Conservation (phyloP, 2,797 vertebrate genomes). For the Podarcis lilfordi region DNA sequence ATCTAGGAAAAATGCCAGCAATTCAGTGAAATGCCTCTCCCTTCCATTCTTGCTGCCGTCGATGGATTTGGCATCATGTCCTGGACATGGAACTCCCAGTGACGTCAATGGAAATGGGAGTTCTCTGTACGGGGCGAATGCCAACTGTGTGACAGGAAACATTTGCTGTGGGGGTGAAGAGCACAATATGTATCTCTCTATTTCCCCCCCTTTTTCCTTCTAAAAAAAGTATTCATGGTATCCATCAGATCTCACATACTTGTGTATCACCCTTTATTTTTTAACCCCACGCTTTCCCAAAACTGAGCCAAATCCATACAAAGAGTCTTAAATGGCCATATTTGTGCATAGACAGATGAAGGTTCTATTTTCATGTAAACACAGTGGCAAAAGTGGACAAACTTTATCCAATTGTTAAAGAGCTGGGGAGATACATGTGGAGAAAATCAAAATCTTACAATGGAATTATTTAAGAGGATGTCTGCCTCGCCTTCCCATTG, state of each 20-base stretch:
- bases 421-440: neutral
- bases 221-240: neutral
- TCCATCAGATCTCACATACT: neutral
- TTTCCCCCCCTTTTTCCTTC: neutral
- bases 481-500: neutral
- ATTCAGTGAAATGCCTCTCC: neutral
- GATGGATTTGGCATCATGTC: neutral
- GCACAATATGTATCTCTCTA: neutral
- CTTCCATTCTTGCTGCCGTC: neutral
- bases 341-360: neutral
- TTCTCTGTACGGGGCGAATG: neutral
- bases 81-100: conserved; percentile 6
- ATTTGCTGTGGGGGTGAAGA: rapidly evolving
- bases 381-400: neutral
- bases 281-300: neutral
- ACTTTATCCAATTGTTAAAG: rapidly evolving
- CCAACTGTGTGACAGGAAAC: conserved; percentile 6
- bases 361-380: neutral
- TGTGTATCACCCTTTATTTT: neutral
- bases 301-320: neutral
- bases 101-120: conserved; percentile 8
- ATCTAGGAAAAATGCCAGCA: conserved; percentile 3
- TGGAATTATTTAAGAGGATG: neutral
- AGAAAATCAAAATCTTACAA: neutral
- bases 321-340: neutral